Evolutionary conservation across 2,888 invertebrate species (phyloP).

Genomic region (Esperia sulphurella): DNA sequence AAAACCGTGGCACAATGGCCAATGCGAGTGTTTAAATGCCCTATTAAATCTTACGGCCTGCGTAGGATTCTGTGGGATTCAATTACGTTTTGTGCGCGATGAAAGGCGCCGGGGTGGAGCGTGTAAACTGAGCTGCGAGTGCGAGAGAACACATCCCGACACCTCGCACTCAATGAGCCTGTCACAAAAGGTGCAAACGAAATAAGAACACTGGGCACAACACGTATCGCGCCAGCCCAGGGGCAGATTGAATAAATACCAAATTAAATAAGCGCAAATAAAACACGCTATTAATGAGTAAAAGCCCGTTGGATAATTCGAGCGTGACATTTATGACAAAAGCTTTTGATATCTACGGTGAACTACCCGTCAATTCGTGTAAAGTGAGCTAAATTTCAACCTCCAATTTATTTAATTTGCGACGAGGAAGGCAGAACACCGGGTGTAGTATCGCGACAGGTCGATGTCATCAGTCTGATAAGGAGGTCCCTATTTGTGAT

Average conservation of each 20-base stretch:
- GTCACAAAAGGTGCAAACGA: constrained; percentile 76
- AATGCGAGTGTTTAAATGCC: constrained; percentile 79
- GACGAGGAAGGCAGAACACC: too few relatives aligned
- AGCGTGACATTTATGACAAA: constrained; percentile 60
- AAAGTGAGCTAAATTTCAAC: too few relatives aligned
- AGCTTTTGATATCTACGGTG: constrained; percentile 14
- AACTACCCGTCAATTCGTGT: too few relatives aligned
- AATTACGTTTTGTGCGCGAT: constrained; percentile 77
- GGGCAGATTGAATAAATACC: constrained; percentile 78
- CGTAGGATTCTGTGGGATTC: constrained; percentile 78
- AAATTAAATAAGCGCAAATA: constrained; percentile 80
- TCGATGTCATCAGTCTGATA: too few relatives aligned
- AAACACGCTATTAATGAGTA: constrained; percentile 69
- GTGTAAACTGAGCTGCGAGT: constrained; percentile 69
- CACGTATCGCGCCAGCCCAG: constrained; percentile 54
- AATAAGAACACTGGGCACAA: constrained; percentile 59
- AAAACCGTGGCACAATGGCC: constrained; percentile 74
- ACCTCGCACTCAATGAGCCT: constrained; percentile 76
- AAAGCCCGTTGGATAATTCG: constrained; percentile 65
- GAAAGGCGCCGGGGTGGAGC: constrained; percentile 72
- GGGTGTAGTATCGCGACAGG: too few relatives aligned
- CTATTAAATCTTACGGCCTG: constrained; percentile 77
- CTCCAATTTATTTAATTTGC: too few relatives aligned
- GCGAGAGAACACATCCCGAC: constrained; percentile 73
- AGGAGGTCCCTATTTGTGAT: too few relatives aligned